Conservation (phyloP, 2,888 invertebrate species). For the Sinotaia quadrata region DNA sequence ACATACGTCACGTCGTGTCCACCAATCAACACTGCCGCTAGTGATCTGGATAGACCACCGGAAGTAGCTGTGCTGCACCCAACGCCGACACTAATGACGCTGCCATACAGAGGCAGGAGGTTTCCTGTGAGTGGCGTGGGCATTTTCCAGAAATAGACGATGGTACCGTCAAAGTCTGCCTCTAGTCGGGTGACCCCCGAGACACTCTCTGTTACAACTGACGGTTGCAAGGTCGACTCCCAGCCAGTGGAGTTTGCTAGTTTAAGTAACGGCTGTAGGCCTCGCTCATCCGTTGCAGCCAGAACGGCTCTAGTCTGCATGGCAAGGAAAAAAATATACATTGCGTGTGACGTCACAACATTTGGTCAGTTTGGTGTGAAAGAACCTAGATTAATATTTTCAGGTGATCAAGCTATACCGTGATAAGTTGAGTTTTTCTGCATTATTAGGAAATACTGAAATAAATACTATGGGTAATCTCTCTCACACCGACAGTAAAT, state of each 20-base stretch:
- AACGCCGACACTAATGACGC: conserved; percentile 21
- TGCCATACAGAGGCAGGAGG: conserved; percentile 43
- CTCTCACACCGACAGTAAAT: too few relatives aligned
- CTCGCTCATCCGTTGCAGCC: background rate
- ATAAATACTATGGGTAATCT: too few relatives aligned
- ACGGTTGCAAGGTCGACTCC: background rate
- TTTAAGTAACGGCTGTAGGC: background rate
- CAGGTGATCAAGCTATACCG: too few relatives aligned
- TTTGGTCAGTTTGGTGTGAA: too few relatives aligned
- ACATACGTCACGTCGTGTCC: background rate
- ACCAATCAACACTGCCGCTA: conserved; percentile 30
- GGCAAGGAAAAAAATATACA: too few relatives aligned
- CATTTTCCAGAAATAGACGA: conserved; percentile 23
- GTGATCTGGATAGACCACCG: background rate
- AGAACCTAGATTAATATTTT: too few relatives aligned
- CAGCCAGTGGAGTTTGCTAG: background rate
- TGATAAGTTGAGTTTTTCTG: too few relatives aligned
- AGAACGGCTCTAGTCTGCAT: conserved; percentile 10
- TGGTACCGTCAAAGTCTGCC: conserved; percentile 11
- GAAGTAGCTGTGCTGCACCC: conserved; percentile 12
- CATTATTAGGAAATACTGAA: too few relatives aligned
- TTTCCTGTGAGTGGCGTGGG: conserved; percentile 30
- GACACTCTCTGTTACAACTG: background rate
- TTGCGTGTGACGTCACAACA: too few relatives aligned
- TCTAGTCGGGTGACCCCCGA: background rate